phyloP scores from a whole-genome alignment of 1,140 invertebrate genomes.

The Drosophila parvula region DNA sequence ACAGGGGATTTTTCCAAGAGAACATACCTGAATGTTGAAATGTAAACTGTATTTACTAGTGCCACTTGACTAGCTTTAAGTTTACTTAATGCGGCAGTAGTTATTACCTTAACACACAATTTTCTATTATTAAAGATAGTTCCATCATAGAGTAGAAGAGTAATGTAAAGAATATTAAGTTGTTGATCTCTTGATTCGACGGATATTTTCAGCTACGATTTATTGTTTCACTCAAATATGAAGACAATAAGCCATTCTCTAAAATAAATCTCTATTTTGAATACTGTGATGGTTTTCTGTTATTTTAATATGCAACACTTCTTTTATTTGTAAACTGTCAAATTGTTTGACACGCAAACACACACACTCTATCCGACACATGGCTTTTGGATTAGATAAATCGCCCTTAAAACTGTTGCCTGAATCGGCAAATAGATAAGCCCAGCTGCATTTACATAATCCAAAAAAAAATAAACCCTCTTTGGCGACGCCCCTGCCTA shows the following conservation, averaged over 20 bases:
- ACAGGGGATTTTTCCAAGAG: slow-evolving; percentile 4
- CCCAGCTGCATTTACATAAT: slow-evolving; percentile 22
- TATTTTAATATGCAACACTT: not conserved
- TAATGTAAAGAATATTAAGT: no score
- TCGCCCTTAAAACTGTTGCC: not conserved
- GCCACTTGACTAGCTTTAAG: no score
- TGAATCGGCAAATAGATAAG: slow-evolving; percentile 11
- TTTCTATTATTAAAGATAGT: no score
- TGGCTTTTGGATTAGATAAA: slow-evolving; percentile 12
- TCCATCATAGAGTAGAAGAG: no score
- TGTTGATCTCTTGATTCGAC: no score
- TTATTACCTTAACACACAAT: no score
- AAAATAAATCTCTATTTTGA: no score
- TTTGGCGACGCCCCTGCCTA: slow-evolving; percentile 21
- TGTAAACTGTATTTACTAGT: not conserved
- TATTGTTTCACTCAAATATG: not conserved
- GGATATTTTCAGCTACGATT: not conserved
- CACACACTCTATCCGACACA: not conserved
- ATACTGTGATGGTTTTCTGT: not conserved
- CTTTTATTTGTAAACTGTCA: slow-evolving; percentile 6
- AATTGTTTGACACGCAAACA: slow-evolving; percentile 9
- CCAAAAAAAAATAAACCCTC: not conserved
- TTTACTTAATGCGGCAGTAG: no score
- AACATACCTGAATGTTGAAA: not conserved
- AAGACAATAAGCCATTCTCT: not conserved